phyloP scores from a whole-genome alignment of 1,140 invertebrate genomes.

The Drosophila carrolli region DNA sequence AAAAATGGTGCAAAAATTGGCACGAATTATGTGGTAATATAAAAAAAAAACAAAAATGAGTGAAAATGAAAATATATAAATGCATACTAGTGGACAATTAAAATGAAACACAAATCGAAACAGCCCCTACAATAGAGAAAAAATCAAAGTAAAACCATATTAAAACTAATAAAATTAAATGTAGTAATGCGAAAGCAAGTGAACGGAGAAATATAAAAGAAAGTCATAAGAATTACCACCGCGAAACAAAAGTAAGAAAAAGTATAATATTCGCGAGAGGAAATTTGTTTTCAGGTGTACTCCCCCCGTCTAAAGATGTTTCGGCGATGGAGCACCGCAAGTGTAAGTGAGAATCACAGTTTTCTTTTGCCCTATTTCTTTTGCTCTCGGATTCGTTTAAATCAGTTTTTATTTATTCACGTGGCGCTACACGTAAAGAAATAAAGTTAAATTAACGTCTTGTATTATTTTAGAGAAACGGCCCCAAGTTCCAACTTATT shows the following conservation, averaged over 20 bases:
- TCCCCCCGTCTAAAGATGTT: background rate
- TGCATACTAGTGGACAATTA: too few relatives aligned
- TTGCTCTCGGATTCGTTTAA: background rate
- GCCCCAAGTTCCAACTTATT: background rate
- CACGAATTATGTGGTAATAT: too few relatives aligned
- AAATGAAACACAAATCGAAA: background rate
- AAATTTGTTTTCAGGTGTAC: too few relatives aligned
- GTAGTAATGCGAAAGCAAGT: too few relatives aligned
- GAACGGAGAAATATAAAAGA: too few relatives aligned
- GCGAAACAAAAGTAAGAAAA: too few relatives aligned
- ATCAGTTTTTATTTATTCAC: background rate
- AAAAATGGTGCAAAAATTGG: too few relatives aligned
- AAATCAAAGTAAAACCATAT: background rate
- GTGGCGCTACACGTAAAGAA: background rate
- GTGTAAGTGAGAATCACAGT: too few relatives aligned
- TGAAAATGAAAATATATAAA: too few relatives aligned
- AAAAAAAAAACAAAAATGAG: too few relatives aligned
- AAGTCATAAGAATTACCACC: too few relatives aligned
- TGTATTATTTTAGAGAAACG: background rate
- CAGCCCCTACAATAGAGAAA: background rate
- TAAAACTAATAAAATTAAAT: background rate
- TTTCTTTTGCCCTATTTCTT: background rate
- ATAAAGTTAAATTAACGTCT: background rate
- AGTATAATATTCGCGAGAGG: too few relatives aligned
- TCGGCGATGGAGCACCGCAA: background rate